These are phyloP conservation scores for Volucella inanis DNA, from an alignment of 2,888 invertebrate species.

Conservation along the genomic window DNA sequence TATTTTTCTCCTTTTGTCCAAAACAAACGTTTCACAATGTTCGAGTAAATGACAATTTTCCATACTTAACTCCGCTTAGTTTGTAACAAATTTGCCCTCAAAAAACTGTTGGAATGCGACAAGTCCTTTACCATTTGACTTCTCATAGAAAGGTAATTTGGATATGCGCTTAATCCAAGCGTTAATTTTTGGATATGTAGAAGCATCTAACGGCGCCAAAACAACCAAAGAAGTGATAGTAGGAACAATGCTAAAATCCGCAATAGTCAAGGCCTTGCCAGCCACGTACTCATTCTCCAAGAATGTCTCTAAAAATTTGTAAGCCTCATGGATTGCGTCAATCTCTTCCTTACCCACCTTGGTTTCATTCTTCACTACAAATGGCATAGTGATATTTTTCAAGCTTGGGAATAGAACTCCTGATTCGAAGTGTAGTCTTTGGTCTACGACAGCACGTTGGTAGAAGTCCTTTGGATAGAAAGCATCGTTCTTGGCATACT, in stretches of 20 bases:
- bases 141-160: conserved; percentile 78
- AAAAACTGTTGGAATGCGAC: no score
- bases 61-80: no score
- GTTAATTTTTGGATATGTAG: conserved; percentile 76
- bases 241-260: conserved; percentile 79
- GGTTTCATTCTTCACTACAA: conserved; percentile 72
- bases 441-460: conserved; percentile 78
- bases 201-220: conserved; percentile 37
- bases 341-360: conserved; percentile 45
- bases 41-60: no score
- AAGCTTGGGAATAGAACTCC: conserved; percentile 75
- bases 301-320: conserved; percentile 77
- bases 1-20: no score
- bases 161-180: conserved; percentile 79
- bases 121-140: conserved; percentile 76
- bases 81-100: no score
- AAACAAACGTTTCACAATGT: no score
- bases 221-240: conserved; percentile 63
- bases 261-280: conserved; percentile 78
- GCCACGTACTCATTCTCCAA: conserved; percentile 77
- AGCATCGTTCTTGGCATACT: conserved; percentile 78
- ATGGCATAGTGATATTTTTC: conserved; percentile 69
- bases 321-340: conserved; percentile 75
- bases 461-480: conserved; percentile 79
- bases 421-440: conserved; percentile 79